phyloP scores from a whole-genome alignment of 2,888 invertebrate genomes.

The Oxyteleia sp. region DNA sequence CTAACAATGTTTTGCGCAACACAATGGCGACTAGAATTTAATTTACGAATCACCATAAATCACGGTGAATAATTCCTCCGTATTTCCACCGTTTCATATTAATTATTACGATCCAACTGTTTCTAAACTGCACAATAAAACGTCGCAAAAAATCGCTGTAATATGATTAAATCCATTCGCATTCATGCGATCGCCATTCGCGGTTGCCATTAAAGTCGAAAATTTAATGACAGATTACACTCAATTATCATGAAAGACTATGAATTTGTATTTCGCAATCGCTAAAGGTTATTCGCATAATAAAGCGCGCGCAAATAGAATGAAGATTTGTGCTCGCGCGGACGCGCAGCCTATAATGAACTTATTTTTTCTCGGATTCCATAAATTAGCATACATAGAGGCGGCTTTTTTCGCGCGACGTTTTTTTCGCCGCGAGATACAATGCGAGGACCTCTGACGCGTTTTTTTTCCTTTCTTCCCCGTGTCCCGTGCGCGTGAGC shows the following conservation, averaged over 20 bases:
- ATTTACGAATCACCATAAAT: slow-evolving; percentile 12
- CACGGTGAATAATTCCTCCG: slow-evolving; percentile 26
- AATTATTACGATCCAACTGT: slow-evolving; percentile 14
- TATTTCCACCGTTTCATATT: slow-evolving; percentile 20
- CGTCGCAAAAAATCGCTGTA: not conserved
- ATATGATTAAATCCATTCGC: slow-evolving; percentile 8
- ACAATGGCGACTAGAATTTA: not conserved
- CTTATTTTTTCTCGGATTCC: slow-evolving; percentile 64
- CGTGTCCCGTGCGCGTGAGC: no score
- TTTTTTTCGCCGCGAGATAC: slow-evolving; percentile 26
- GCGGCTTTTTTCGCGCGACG: slow-evolving; percentile 38
- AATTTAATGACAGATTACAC: slow-evolving; percentile 65
- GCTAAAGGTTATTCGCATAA: slow-evolving; percentile 57
- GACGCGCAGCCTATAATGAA: slow-evolving; percentile 32
- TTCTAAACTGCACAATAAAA: slow-evolving; percentile 16
- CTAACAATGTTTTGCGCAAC: not conserved
- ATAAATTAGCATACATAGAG: slow-evolving; percentile 61
- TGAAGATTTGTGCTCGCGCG: slow-evolving; percentile 33
- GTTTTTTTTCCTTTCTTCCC: no score
- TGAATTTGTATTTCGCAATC: slow-evolving; percentile 57
- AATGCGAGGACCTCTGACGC: slow-evolving; percentile 37
- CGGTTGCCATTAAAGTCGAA: slow-evolving; percentile 42
- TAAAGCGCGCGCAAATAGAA: slow-evolving; percentile 39
- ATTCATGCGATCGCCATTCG: slow-evolving; percentile 8
- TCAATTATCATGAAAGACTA: slow-evolving; percentile 61